Percentiles rank a stretch among this genome's conserved stretches.
These are phyloP conservation scores for Bombus superbus DNA, from an alignment of 1,140 invertebrate genomes.

Conservation along the genomic window DNA sequence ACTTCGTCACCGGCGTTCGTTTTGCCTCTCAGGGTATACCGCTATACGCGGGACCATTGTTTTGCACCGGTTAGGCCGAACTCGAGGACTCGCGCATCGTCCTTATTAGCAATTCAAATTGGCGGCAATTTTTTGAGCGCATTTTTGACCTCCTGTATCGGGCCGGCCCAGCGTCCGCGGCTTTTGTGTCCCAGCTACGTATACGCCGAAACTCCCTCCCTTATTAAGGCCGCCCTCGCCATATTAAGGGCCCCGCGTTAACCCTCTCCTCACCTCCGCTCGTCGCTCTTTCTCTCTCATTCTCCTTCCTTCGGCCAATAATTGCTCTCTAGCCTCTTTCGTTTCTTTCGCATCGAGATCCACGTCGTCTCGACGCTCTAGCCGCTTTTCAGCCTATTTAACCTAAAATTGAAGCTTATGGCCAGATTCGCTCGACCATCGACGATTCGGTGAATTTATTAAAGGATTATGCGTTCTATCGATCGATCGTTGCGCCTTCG, in stretches of 20 bases:
- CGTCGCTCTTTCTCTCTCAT: background rate
- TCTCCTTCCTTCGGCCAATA: background rate
- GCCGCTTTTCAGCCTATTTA: background rate
- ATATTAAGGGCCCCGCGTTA: conserved; percentile 78
- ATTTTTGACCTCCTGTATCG: conserved; percentile 84
- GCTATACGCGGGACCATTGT: conserved; percentile 80
- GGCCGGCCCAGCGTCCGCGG: conserved; percentile 67
- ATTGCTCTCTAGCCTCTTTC: background rate
- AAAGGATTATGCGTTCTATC: background rate
- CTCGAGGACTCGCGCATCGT: conserved; percentile 69
- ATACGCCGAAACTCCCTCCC: conserved; percentile 79
- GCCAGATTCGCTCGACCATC: background rate
- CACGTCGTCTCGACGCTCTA: background rate
- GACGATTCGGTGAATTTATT: background rate
- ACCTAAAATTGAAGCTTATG: background rate
- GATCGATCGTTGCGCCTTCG: background rate
- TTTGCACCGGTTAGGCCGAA: conserved; percentile 77
- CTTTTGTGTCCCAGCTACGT: conserved; percentile 72
- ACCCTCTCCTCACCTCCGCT: background rate
- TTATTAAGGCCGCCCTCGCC: conserved; percentile 83
- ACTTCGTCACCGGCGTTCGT: conserved; percentile 80
- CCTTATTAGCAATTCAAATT: conserved; percentile 83
- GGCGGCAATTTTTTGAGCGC: conserved; percentile 84
- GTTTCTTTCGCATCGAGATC: background rate
- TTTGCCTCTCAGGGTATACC: conserved; percentile 76